These are phyloP conservation scores for Acrocera orbiculus DNA, from an alignment of 2,888 invertebrate species.

Conservation along the genomic window DNA sequence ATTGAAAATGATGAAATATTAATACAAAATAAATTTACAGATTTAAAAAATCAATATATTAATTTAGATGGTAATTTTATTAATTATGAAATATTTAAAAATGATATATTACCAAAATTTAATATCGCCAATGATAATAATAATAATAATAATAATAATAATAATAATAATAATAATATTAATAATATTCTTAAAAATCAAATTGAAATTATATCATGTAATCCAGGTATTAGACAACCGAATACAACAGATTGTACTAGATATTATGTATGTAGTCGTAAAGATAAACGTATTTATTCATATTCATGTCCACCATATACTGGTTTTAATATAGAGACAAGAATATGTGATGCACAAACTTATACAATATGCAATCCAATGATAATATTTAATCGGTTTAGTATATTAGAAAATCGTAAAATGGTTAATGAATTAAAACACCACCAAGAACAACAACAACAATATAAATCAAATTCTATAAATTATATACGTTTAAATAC, in stretches of 20 bases:
- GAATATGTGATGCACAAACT: slow-evolving; percentile 31
- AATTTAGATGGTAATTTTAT: slow-evolving; percentile 25
- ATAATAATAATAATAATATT: slow-evolving; percentile 12
- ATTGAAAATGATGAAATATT: too few relatives aligned
- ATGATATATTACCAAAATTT: slow-evolving; percentile 20
- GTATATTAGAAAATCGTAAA: slow-evolving; percentile 21
- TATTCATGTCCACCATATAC: slow-evolving; percentile 34
- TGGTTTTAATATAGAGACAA: slow-evolving; percentile 31
- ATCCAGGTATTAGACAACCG: slow-evolving; percentile 29
- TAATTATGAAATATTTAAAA: slow-evolving; percentile 24
- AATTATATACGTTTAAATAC: slow-evolving; percentile 18
- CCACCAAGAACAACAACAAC: slow-evolving; percentile 22
- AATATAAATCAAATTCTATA: slow-evolving; percentile 20
- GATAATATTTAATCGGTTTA: slow-evolving; percentile 16
- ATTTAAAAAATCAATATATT: slow-evolving; percentile 18
- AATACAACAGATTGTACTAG: slow-evolving; percentile 34
- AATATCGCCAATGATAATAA: background rate
- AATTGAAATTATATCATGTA: slow-evolving; percentile 30
- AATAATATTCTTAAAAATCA: slow-evolving; percentile 9
- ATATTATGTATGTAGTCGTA: slow-evolving; percentile 34
- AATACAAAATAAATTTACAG: too few relatives aligned
- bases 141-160: background rate
- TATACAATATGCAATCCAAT: slow-evolving; percentile 25
- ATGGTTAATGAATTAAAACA: slow-evolving; percentile 23
- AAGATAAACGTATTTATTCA: slow-evolving; percentile 27